Conservation (phyloP, 2,888 invertebrate species). For the Trachelus troglodyta region DNA sequence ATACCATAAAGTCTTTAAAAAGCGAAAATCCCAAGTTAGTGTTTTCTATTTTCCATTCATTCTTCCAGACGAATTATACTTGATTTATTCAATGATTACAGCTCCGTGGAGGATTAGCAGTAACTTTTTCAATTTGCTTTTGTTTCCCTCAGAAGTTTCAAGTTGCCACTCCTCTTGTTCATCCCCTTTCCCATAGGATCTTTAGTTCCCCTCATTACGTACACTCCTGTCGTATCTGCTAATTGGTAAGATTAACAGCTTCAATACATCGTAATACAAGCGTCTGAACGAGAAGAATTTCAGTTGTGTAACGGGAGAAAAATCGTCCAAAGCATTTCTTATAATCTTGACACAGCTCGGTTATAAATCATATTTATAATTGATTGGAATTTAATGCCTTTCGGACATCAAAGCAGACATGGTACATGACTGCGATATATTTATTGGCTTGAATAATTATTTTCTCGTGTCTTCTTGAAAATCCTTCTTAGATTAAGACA, state of each 20-base stretch:
- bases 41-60: not conserved
- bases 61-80: not conserved
- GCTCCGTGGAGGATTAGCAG: not conserved
- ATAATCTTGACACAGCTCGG: not conserved
- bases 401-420: not conserved
- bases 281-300: not conserved
- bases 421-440: too few species aligned
- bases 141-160: constrained; percentile 21
- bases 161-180: constrained; percentile 17
- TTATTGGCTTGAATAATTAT: too few species aligned
- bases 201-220: constrained; percentile 22
- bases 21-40: not conserved
- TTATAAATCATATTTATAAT: not conserved
- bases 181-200: not conserved
- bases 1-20: not conserved
- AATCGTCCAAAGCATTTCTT: not conserved
- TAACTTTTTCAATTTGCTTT: constrained; percentile 27
- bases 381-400: not conserved
- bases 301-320: not conserved
- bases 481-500: too few species aligned
- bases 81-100: not conserved
- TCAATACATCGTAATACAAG: not conserved
- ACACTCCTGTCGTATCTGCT: constrained; percentile 27
- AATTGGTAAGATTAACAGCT: constrained; percentile 43
- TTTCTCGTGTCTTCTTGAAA: too few species aligned